phyloP scores from a whole-genome alignment of 2,113 vertebrate genomes.

The Laticauda colubrina region DNA sequence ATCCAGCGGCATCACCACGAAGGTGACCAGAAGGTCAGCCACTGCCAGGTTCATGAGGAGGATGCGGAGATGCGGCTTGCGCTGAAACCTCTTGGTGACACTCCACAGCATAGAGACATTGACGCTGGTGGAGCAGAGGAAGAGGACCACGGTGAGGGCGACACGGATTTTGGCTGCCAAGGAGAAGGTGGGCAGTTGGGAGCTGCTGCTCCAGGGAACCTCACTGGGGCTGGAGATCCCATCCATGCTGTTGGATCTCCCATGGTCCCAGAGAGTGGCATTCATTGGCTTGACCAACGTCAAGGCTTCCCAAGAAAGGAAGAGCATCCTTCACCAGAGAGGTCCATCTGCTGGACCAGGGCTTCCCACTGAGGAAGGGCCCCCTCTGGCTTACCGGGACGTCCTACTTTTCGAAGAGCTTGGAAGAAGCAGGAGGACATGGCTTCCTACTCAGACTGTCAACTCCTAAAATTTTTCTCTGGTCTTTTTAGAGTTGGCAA shows the following conservation, averaged over 20 bases:
- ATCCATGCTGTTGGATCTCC: not conserved
- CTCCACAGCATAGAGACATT: slow-evolving; percentile 54
- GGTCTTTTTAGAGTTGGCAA: too few relatives aligned
- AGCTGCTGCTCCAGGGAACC: slow-evolving; percentile 12
- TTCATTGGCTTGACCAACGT: not conserved
- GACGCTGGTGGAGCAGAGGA: slow-evolving; percentile 51
- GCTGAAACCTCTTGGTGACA: slow-evolving; percentile 2
- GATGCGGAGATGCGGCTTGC: slow-evolving; percentile 11
- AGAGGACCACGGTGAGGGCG: slow-evolving; percentile 51
- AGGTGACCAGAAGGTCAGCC: slow-evolving; percentile 53
- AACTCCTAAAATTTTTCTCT: too few relatives aligned
- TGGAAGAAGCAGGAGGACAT: not conserved
- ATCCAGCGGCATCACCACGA: slow-evolving; percentile 62
- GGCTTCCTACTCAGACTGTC: not conserved
- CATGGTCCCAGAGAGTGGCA: slow-evolving; percentile 6
- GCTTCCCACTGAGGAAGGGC: rapidly evolving
- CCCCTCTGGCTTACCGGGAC: not conserved
- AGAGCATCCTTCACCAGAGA: not conserved
- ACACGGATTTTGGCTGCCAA: slow-evolving; percentile 56
- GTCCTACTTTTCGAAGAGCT: not conserved
- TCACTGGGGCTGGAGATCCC: slow-evolving; percentile 29
- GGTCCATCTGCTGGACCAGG: not conserved
- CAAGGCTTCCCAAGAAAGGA: slow-evolving; percentile 16
- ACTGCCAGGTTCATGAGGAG: slow-evolving; percentile 57
- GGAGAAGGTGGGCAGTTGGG: slow-evolving; percentile 58